phyloP scores from a whole-genome alignment of 53 echinoderm and acorn worm genomes.

The Holothuria scabra region DNA sequence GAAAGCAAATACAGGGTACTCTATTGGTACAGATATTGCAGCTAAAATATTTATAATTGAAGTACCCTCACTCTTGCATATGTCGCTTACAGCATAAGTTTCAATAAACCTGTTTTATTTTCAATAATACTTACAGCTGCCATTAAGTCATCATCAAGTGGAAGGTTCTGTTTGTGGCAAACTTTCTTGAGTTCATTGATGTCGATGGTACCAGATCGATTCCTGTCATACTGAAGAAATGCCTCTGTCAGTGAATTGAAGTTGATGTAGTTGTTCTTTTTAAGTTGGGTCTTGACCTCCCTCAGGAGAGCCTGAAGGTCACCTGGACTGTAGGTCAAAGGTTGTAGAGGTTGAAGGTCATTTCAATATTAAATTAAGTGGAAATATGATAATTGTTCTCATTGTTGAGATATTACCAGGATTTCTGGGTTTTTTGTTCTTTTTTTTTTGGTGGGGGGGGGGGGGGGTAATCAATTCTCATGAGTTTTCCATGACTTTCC shows the following conservation, averaged over 20 bases:
- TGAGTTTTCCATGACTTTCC: too few relatives aligned
- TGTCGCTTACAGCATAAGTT: too few relatives aligned
- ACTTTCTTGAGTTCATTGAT: constrained; percentile 77
- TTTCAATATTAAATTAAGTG: not conserved
- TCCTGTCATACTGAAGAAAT: constrained; percentile 89
- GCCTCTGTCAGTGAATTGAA: constrained; percentile 90
- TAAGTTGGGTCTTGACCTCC: constrained; percentile 88
- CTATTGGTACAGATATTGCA: too few relatives aligned
- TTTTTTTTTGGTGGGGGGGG: too few relatives aligned
- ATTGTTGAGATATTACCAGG: too few relatives aligned
- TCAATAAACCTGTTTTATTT: not conserved
- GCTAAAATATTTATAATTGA: too few relatives aligned
- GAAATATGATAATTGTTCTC: too few relatives aligned
- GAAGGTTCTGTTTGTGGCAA: constrained; percentile 96
- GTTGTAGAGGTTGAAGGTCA: not conserved
- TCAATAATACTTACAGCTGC: constrained; percentile 78
- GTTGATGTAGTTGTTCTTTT: constrained; percentile 98
- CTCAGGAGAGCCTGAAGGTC: constrained; percentile 72
- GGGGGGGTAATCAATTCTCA: too few relatives aligned
- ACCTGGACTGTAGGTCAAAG: constrained; percentile 67
- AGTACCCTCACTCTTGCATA: too few relatives aligned
- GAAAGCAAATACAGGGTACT: too few relatives aligned
- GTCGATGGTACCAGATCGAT: constrained; percentile 83
- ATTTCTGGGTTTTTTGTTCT: too few relatives aligned
- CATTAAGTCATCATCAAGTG: constrained; percentile 97